A percentile compares a stretch with the other conserved stretches of the same genome.
These are phyloP conservation scores for Seira ritae DNA, from an alignment of 2,888 invertebrate genomes.

Conservation along the genomic window DNA sequence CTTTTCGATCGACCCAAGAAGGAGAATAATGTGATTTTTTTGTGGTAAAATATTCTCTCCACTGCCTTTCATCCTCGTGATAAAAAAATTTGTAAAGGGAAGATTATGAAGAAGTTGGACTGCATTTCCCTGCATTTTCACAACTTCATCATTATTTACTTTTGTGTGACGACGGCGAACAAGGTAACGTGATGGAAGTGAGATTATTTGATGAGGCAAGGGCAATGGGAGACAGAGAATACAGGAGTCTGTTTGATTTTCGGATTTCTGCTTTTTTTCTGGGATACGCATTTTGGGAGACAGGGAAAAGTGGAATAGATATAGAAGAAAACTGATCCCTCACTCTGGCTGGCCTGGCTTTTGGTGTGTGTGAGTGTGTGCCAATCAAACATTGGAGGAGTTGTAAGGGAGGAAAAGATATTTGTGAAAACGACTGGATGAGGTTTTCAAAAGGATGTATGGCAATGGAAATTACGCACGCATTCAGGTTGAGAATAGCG, in stretches of 20 bases:
- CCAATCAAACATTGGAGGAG: conserved; percentile 51
- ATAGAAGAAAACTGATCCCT: conserved; percentile 54
- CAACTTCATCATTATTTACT: conserved; percentile 3
- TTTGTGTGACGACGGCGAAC: not conserved
- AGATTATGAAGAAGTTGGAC: conserved; percentile 1
- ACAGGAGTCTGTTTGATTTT: conserved; percentile 36
- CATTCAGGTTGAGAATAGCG: not conserved
- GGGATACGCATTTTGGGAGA: not conserved
- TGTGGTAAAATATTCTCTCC: not conserved
- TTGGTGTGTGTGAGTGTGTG: conserved; percentile 35
- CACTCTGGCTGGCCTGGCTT: conserved; percentile 25
- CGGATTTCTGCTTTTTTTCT: conserved; percentile 26
- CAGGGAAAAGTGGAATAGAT: not conserved
- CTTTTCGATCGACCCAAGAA: not conserved
- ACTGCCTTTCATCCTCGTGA: not conserved
- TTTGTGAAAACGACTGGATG: not conserved
- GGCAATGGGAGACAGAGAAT: not conserved
- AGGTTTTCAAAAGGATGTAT: not conserved
- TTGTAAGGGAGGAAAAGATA: not conserved
- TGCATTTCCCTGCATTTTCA: not conserved
- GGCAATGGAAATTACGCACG: conserved; percentile 53
- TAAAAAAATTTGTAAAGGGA: not conserved
- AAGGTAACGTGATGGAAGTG: not conserved
- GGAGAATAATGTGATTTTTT: not conserved
- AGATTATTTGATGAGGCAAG: not conserved